Conservation (phyloP, 2,888 invertebrate species). For the Philopedon plagiatum region DNA sequence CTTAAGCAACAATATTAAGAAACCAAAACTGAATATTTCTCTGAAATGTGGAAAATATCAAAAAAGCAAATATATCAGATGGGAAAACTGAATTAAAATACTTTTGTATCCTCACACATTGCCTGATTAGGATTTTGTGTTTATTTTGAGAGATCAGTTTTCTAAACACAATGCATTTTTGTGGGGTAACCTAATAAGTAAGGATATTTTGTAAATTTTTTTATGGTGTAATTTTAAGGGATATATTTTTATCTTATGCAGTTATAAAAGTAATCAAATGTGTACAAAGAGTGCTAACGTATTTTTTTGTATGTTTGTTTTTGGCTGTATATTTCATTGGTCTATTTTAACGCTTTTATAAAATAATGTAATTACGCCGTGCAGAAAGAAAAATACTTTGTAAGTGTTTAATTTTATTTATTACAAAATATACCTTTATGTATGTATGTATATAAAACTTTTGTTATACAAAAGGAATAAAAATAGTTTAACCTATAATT, state of each 20-base stretch:
- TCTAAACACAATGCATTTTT: not conserved
- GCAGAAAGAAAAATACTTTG: not conserved
- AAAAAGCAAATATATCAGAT: too few species aligned
- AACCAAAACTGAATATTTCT: too few species aligned
- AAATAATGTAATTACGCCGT: not conserved
- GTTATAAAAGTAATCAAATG: not conserved
- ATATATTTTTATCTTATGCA: not conserved
- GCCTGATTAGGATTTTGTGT: too few species aligned
- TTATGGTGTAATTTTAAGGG: not conserved
- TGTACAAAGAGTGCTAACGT: not conserved
- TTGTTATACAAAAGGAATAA: slow-evolving; percentile 11
- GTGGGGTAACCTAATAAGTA: not conserved
- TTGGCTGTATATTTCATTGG: not conserved
- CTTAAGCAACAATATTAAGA: too few species aligned
- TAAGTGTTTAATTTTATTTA: slow-evolving; percentile 13
- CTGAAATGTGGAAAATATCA: too few species aligned
- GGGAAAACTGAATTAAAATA: too few species aligned
- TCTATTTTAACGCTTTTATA: not conserved
- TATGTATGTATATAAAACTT: slow-evolving; percentile 9
- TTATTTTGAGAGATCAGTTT: too few species aligned
- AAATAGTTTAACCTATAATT: slow-evolving; percentile 5
- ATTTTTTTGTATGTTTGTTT: slow-evolving; percentile 13
- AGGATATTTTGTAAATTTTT: not conserved
- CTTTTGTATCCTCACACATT: too few species aligned
- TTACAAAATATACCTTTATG: slow-evolving; percentile 17